Evolutionary conservation across 2,888 invertebrate species (phyloP), one percentile per base, ranked within the genome.

Genomic region (Celastrina argiolus): DNA sequence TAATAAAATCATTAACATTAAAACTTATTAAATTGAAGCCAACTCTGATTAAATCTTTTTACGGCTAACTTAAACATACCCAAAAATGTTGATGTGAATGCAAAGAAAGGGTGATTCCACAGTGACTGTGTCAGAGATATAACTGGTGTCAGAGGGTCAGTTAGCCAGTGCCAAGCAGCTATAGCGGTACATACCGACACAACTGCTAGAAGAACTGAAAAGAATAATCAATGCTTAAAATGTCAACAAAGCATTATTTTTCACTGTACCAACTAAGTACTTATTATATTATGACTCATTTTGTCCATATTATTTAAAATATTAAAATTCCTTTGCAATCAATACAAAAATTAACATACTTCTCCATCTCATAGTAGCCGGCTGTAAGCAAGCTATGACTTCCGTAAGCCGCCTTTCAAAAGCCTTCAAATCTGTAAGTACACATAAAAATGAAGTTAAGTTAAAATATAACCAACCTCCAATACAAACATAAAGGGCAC

Each of bases 391-490:
- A 74, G 97, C 95, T 81, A 99, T 98, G 16, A 99, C 99, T 92
- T 99, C 99, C 0, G 98, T 99, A 28, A 99, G 92, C 66, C 99
- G 94, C 73, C 99, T 94, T 88, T 99, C 99, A 86, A 99, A 99
- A 45, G 99, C 99, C 89, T 99, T 99, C 75, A 99, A 92, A 93
- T 99, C 99, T 97, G 81, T 69, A 91, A 80, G 91, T 92, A 75
- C 74, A 80, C 73, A 71, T 74, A 67, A 65, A 69, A 74, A 66
- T 64, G 69, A 69, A 64, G 2, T 63, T 14, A 42, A 16, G 18
- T 68, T 66, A 66, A n/a, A 45, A 65, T 42, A 39, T 59, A 41
- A 64, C 64, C 42, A 68, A 65, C 39, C 36, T 68, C 63, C 65
- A 34, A 70, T 63, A 22, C 64, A 39, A n/a, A n/a, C n/a, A n/a